Conservation (phyloP, 2,113 vertebrate genomes). For the Tapirus terrestris region DNA sequence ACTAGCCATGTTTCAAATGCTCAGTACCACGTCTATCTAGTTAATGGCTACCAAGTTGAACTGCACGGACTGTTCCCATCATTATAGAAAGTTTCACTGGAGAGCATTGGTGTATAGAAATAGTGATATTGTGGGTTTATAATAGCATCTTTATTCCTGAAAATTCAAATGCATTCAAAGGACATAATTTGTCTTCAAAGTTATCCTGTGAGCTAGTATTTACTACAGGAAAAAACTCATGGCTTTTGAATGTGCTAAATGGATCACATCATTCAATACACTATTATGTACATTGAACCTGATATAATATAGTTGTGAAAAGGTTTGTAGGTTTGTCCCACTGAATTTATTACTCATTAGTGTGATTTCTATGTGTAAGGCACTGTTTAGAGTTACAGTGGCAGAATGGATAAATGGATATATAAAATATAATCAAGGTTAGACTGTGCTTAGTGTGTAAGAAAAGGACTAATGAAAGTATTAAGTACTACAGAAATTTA, state of each 20-base stretch:
- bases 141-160: background rate
- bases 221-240: background rate
- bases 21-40: background rate
- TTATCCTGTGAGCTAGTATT: background rate
- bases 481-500: background rate
- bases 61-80: background rate
- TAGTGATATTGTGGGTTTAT: background rate
- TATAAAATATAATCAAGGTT: background rate
- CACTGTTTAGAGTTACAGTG: background rate
- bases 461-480: constrained; percentile 14
- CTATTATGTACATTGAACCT: background rate
- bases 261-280: background rate
- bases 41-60: background rate
- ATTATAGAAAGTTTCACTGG: background rate
- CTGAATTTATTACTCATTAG: background rate
- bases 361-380: background rate
- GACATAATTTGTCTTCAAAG: background rate
- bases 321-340: background rate
- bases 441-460: background rate
- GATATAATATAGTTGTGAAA: background rate
- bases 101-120: background rate
- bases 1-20: background rate
- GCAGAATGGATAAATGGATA: background rate
- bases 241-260: background rate
- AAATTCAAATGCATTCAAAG: background rate